A percentile compares a stretch with the other conserved stretches of the same genome.
Evolutionary conservation across 2,797 vertebrate species (phyloP).

Genomic region (Menidia menidia): DNA sequence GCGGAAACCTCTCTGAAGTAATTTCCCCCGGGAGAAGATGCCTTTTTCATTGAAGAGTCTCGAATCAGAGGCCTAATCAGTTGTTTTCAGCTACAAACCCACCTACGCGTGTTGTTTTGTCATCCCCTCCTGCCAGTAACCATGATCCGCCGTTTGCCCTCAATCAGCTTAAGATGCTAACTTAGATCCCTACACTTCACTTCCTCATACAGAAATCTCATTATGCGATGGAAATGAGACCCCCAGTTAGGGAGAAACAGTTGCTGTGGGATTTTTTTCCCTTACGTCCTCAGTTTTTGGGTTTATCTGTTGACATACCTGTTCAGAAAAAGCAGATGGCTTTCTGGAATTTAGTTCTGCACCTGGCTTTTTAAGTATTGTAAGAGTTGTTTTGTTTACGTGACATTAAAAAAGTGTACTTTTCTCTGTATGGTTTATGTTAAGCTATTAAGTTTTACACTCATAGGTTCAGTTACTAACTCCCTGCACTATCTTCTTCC

Average conservation of each 20-base stretch:
- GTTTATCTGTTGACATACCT: slow-evolving; percentile 49
- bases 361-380: slow-evolving; percentile 20
- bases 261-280: slow-evolving; percentile 49
- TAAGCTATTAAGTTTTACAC: slow-evolving; percentile 17
- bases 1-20: slow-evolving; percentile 21
- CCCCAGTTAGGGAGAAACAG: slow-evolving; percentile 41
- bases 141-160: slow-evolving; percentile 25
- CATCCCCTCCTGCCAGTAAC: slow-evolving; percentile 11
- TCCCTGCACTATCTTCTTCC: not conserved
- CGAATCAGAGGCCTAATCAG: slow-evolving; percentile 29
- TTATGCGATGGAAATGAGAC: slow-evolving; percentile 44
- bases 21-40: slow-evolving; percentile 25
- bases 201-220: slow-evolving; percentile 16
- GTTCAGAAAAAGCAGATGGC: slow-evolving; percentile 21
- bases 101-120: slow-evolving; percentile 16
- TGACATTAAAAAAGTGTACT: slow-evolving; percentile 33
- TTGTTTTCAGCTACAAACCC: slow-evolving; percentile 35
- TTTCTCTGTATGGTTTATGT: slow-evolving; percentile 4
- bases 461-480: slow-evolving; percentile 11
- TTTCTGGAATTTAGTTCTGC: slow-evolving; percentile 34
- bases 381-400: slow-evolving; percentile 29
- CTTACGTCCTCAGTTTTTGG: slow-evolving; percentile 18
- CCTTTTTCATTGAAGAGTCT: slow-evolving; percentile 2
- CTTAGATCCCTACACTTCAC: not conserved
- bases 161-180: slow-evolving; percentile 7